Base-by-base conservation (phyloP, 2,113 vertebrate species). In the Thinocorus orbignyianus region DNA sequence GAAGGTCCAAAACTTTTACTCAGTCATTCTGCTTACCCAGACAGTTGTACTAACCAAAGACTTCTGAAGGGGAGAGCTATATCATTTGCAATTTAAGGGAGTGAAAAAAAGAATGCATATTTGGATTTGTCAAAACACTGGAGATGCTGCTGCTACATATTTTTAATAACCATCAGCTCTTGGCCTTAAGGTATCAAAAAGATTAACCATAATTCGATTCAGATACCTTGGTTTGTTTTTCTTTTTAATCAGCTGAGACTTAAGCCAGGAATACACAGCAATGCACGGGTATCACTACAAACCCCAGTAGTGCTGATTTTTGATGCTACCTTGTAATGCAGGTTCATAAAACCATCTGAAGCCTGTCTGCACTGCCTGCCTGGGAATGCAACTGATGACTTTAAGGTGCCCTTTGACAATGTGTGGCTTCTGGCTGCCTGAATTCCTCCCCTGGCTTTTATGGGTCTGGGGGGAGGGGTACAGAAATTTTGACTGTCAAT, bases 171-270 rank as follows among this genome's bases (percentile, higher is more conserved):
- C 30, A 35, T 49, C 23, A 66, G 30, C 26, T 68, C 72, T 86
- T 54, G 52, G 42, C 42, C n/a, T 96, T 91, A 93, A 87, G 61
- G 62, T 91, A 86, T 95, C 84, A 90, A 82, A 92, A 95, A 94
- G 65, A 86, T 89, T 92, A 96, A 95, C 71, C 46, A 60, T 64
- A 77, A 72, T 78, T 92, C 93, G 90, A 96, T 94, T 94, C 81
- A 90, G 84, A 93, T 76, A 91, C 46, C 71, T 95, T 91, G 62
- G 30, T 80, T 54, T 42, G 19, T 46, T 58, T 26, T 48, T 42
- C 46, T 30, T 41, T 52, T 44, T 90, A 6, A 86, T 93, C 84
- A 57, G 28, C 49, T 65, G 79, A 94, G 90, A 84, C 76, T 76
- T 90, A 95, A 95, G 84, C n/a, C 79, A 89, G 92, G 91, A 96